phyloP scores from a whole-genome alignment of 2,113 vertebrate genomes.

The Solea solea region DNA sequence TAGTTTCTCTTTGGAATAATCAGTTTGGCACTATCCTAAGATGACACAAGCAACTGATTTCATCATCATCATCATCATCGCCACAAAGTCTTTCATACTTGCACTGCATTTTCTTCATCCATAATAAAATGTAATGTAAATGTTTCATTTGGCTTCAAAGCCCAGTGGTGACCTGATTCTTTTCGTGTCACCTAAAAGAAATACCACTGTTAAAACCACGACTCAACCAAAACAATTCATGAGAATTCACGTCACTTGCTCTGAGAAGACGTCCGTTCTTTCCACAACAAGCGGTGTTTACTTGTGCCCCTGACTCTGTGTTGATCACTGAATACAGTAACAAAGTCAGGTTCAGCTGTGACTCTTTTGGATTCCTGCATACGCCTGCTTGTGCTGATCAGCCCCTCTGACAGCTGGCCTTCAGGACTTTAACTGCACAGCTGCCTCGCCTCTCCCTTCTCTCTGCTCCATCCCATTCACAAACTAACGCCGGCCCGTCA shows the following conservation, averaged over 20 bases:
- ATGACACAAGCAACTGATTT: background rate
- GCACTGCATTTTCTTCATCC: no score
- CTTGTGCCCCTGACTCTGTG: background rate
- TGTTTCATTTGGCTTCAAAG: background rate
- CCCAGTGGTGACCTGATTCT: background rate
- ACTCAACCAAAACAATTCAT: background rate
- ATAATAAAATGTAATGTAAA: no score
- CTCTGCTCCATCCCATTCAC: slow-evolving; percentile 43
- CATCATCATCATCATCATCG: background rate
- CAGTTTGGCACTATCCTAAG: background rate
- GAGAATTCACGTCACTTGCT: background rate
- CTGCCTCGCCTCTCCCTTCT: slow-evolving; percentile 63
- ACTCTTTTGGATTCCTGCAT: slow-evolving; percentile 77
- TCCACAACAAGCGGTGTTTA: background rate
- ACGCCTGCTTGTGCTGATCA: slow-evolving; percentile 78
- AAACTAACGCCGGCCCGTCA: slow-evolving; percentile 30
- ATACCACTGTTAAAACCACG: background rate
- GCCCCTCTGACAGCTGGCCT: slow-evolving; percentile 72
- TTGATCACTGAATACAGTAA: slow-evolving; percentile 39
- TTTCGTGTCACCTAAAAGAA: rapidly evolving
- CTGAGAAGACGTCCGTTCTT: background rate
- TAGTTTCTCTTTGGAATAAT: slow-evolving; percentile 3
- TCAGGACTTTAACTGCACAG: slow-evolving; percentile 66
- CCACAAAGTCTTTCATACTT: background rate
- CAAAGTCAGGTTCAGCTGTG: slow-evolving; percentile 74